These are phyloP conservation scores for Eumaeus atala DNA, from an alignment of 1,140 invertebrate species.

Conservation along the genomic window DNA sequence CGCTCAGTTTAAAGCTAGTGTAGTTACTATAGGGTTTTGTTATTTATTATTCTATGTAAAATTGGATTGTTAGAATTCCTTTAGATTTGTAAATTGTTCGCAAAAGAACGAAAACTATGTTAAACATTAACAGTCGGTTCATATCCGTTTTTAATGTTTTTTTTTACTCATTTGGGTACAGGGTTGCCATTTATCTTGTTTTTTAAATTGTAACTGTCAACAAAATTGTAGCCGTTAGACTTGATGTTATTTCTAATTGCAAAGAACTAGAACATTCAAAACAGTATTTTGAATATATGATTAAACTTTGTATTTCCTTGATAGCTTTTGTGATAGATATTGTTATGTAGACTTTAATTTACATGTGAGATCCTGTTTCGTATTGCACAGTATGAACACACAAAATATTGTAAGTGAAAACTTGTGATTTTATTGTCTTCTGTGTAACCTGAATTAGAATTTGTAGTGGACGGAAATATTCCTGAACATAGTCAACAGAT, in stretches of 20 bases:
- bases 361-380: constrained; percentile 25
- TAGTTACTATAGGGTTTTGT: constrained; percentile 63
- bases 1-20: constrained; percentile 62
- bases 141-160: constrained; percentile 5
- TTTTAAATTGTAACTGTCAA: neutral
- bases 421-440: constrained; percentile 14
- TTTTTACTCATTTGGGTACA: constrained; percentile 10
- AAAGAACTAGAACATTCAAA: neutral
- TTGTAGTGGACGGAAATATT: neutral
- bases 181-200: constrained; percentile 5
- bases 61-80: constrained; percentile 50
- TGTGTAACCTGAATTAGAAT: constrained; percentile 10
- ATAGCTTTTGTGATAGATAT: constrained; percentile 60
- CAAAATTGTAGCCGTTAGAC: neutral
- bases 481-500: neutral
- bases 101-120: constrained; percentile 14
- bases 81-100: constrained; percentile 34
- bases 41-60: constrained; percentile 67
- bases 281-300: constrained; percentile 10
- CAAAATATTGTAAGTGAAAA: constrained; percentile 22
- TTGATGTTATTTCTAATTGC: neutral
- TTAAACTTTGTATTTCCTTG: constrained; percentile 20
- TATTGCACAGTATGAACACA: constrained; percentile 28
- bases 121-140: constrained; percentile 13
- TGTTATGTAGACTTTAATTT: constrained; percentile 48